Evolutionary conservation across 2,888 invertebrate genomes (phyloP), one percentile per base, ranked within the genome.

Genomic region (Melangyna quadrimaculata): DNA sequence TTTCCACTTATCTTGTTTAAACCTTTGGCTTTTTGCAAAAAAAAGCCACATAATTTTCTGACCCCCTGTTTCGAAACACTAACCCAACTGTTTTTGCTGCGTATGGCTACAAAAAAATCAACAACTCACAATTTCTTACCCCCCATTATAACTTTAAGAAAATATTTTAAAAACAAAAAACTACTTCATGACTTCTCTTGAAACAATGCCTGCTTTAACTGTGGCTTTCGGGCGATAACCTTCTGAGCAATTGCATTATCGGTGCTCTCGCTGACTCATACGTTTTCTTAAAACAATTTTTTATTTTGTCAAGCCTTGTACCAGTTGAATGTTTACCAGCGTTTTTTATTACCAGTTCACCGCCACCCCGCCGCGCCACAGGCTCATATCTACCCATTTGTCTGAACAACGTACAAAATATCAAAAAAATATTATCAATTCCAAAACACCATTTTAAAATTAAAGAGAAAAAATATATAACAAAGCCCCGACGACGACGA

Each of bases 211-310:
- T 12, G 27, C 24, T n/a, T 8, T 32, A 10, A 17, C 12, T 59
- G 27, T 70, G 59, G 59, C 71, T 74, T 72, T 78, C 48, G 73
- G 72, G 45, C 72, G 84, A 84, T 80, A 84, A 80, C 75, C 84
- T 75, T 75, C 65, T 37, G 24, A 71, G 53, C 75, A 74, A 82
- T 75, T 67, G 75, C 79, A 79, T 79, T 75, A 73, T 83, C 67
- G 43, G 24, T 75, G 67, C 45, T 69, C 53, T 69, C 48, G 59
- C 75, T 84, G 84, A 84, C 72, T 84, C 80, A 84, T 69, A 79
- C 51, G 8, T 59, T 37, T 35, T 19, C 48, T 32, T 43, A 7
- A 67, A 55, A 14, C 9, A n/a, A 3, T 4, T 37, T n/a, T 65
- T 48, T n/a, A 3, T 22, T 57, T 17, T 45, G n/a, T 3, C 24